Evolutionary conservation across 2,113 vertebrate genomes (phyloP).

Genomic region (Phoxinus phoxinus): DNA sequence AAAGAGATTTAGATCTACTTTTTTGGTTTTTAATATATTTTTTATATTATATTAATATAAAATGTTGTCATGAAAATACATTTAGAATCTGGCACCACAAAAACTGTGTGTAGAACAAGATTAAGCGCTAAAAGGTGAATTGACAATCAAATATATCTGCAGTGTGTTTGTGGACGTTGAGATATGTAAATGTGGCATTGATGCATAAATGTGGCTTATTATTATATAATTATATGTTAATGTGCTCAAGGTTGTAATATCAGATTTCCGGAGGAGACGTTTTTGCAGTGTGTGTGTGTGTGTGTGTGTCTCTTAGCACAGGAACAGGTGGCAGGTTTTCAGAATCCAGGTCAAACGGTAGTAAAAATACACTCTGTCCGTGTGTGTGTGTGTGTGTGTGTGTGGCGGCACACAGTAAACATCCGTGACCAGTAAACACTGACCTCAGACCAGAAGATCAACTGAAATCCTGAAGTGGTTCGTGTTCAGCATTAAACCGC

Average conservation of each 20-base stretch:
- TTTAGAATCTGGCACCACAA: background rate
- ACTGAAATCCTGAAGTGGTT: background rate
- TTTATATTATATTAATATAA: background rate
- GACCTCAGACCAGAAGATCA: background rate
- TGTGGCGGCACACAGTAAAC: background rate
- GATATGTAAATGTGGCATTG: no score
- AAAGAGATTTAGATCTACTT: background rate
- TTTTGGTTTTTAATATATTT: background rate
- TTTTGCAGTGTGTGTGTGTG: background rate
- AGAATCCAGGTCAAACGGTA: slow-evolving; percentile 63
- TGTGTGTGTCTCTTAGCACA: background rate
- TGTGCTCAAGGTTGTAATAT: no score
- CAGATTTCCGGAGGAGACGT: no score
- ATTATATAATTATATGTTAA: no score
- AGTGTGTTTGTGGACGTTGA: no score
- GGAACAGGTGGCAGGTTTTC: slow-evolving; percentile 62
- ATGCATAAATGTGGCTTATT: no score
- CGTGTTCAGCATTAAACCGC: background rate
- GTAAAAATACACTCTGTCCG: slow-evolving; percentile 65
- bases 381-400: background rate
- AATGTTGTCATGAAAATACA: background rate
- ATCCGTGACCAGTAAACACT: background rate
- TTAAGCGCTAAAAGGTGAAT: no score
- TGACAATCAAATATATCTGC: no score
- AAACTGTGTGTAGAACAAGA: background rate